Conservation (phyloP, 2,113 vertebrate genomes). For the Heterotilapia buettikoferi region DNA sequence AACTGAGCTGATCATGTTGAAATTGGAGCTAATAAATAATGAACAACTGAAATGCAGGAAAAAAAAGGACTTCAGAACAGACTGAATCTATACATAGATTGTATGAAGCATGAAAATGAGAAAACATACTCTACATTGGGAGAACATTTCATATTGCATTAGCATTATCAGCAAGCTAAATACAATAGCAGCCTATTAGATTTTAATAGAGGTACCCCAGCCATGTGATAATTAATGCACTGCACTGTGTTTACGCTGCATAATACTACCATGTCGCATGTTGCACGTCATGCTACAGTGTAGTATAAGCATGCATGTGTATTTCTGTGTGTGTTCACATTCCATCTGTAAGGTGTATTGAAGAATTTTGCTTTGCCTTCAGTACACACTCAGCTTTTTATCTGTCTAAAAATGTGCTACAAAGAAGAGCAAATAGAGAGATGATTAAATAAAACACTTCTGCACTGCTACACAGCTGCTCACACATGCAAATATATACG, state of each 20-base stretch:
- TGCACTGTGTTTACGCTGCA: neutral
- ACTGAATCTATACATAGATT: neutral
- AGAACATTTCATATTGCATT: neutral
- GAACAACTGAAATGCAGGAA: neutral
- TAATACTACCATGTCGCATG: neutral
- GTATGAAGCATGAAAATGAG: neutral
- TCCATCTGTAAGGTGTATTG: neutral
- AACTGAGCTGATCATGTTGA: neutral
- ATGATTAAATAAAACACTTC: neutral
- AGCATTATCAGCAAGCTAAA: neutral
- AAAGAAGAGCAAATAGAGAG: conserved; percentile 2
- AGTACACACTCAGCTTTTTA: neutral
- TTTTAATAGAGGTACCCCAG: neutral
- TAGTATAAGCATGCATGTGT: neutral
- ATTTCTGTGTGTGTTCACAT: neutral
- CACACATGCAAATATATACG: neutral
- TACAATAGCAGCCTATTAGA: neutral
- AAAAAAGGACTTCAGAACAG: neutral
- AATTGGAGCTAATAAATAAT: neutral
- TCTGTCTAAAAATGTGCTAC: conserved; percentile 10
- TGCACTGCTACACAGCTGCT: neutral
- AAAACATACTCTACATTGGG: neutral
- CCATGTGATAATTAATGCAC: neutral
- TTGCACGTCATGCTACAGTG: neutral
- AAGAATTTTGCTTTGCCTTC: neutral